Evolutionary conservation across 2,888 invertebrate genomes (phyloP).

Genomic region (Orthosia incerta): DNA sequence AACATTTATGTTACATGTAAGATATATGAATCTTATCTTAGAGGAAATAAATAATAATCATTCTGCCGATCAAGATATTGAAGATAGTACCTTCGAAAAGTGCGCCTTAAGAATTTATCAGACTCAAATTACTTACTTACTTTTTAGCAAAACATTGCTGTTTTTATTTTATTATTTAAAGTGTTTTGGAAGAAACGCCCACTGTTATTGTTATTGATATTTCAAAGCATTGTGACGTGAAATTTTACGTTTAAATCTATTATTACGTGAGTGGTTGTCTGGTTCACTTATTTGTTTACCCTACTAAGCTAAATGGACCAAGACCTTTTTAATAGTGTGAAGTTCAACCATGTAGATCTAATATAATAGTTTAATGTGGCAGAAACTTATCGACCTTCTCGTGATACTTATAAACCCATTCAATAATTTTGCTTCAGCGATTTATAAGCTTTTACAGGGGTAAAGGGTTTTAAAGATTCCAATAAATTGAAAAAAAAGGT

Average conservation of each 20-base stretch:
- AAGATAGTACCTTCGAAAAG: neutral
- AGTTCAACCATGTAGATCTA: conserved; percentile 27
- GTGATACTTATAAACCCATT: neutral
- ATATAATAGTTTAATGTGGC: neutral
- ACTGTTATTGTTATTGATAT: neutral
- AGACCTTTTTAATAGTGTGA: conserved; percentile 20
- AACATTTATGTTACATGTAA: neutral
- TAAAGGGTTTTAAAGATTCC: too few relatives aligned
- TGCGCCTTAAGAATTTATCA: neutral
- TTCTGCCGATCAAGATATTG: neutral
- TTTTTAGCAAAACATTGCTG: neutral
- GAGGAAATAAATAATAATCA: neutral
- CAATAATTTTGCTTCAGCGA: conserved; percentile 1
- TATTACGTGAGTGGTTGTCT: neutral
- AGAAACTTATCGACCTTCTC: conserved; percentile 4
- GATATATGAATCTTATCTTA: neutral
- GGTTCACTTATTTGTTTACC: conserved; percentile 13
- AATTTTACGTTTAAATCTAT: conserved; percentile 7
- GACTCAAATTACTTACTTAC: neutral
- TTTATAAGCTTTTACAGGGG: too few relatives aligned
- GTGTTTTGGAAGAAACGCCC: neutral
- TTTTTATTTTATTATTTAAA: neutral
- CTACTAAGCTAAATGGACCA: neutral
- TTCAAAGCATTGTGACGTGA: neutral
- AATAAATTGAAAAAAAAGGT: neutral